Evolutionary conservation across 2,797 vertebrate genomes (phyloP).

Genomic region (Phrynocephalus forsythii): DNA sequence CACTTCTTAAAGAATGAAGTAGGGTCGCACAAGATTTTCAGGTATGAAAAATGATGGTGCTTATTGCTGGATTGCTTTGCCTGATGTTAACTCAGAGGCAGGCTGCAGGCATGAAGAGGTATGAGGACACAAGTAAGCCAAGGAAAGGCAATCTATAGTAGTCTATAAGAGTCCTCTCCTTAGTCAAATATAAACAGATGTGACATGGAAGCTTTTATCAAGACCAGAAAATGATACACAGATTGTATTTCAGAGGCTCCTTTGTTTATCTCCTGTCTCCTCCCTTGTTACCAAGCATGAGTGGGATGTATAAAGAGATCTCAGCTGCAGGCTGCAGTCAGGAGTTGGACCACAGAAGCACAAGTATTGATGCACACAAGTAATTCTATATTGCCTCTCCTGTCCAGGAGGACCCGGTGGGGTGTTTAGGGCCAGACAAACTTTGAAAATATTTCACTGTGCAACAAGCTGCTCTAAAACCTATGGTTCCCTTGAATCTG

Average conservation of each 20-base stretch:
- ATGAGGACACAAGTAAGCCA: not conserved
- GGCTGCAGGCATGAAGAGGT: not conserved
- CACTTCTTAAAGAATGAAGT: not conserved
- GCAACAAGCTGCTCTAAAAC: not conserved
- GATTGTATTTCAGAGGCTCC: not conserved
- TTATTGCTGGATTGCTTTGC: not conserved
- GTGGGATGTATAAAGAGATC: not conserved
- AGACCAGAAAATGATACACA: not conserved
- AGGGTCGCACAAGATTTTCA: not conserved
- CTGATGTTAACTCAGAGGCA: not conserved
- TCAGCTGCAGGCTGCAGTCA: not conserved
- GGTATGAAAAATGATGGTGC: not conserved
- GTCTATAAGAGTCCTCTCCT: not conserved
- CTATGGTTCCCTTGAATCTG: not conserved
- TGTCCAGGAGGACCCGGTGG: not conserved
- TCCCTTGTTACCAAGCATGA: not conserved
- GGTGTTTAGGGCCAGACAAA: not conserved
- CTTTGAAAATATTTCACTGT: not conserved
- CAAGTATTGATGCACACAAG: not conserved
- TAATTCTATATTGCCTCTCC: not conserved
- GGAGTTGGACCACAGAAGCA: no score
- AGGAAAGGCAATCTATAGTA: not conserved
- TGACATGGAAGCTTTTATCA: not conserved
- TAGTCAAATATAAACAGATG: not conserved
- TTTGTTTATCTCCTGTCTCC: not conserved